phyloP scores from a whole-genome alignment of 2,888 invertebrate species.

The Stenchaetothrips biformis region DNA sequence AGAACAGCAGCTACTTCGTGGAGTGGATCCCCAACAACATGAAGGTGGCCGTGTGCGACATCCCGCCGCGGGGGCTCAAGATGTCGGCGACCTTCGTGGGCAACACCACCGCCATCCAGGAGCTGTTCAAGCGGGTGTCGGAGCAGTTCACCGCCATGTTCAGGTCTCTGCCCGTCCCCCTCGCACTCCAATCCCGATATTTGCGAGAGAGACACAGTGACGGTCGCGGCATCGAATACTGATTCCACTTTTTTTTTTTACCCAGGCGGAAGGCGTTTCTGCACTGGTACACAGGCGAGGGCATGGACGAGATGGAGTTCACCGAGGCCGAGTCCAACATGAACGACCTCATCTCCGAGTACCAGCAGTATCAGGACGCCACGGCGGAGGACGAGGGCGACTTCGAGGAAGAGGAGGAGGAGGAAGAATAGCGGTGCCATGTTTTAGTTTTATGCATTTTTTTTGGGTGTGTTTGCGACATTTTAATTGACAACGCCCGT shows the following conservation, averaged over 20 bases:
- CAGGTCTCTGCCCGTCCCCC: constrained; percentile 38
- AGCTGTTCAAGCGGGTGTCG: constrained; percentile 56
- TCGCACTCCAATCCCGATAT: neutral
- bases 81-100: constrained; percentile 61
- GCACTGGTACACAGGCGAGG: constrained; percentile 11
- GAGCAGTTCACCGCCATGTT: constrained; percentile 63
- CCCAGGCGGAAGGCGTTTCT: constrained; percentile 36
- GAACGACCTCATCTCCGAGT: constrained; percentile 67
- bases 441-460: neutral
- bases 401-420: constrained; percentile 16
- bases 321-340: constrained; percentile 67
- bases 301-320: constrained; percentile 67
- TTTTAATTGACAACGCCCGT: no score
- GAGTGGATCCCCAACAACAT: constrained; percentile 79
- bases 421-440: neutral
- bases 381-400: constrained; percentile 31
- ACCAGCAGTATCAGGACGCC: constrained; percentile 61
- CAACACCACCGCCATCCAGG: constrained; percentile 55
- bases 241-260: neutral
- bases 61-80: constrained; percentile 63
- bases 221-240: neutral
- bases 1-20: constrained; percentile 59
- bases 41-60: constrained; percentile 75
- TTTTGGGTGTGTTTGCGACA: no score
- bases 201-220: neutral